Evolutionary conservation across 1,140 invertebrate genomes (phyloP), one percentile per base, ranked within the genome.

Genomic region (Rhagoletis pomonella): DNA sequence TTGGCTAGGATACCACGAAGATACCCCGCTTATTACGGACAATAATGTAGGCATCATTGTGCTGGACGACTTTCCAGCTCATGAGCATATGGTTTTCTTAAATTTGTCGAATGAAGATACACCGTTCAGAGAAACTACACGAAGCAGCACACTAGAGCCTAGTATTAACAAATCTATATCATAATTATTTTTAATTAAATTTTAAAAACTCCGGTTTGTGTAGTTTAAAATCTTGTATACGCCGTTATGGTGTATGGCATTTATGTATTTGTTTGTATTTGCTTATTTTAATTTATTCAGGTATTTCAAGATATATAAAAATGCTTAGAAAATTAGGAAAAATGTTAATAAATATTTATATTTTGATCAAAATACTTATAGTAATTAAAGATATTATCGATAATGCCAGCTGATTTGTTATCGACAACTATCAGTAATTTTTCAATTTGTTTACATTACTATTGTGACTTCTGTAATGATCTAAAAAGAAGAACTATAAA

Each of bases 1-100:
- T 93, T 99, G 98, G 98, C 98, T 98, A 94, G 98, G 98, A 39
- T 98, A 96, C 93, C 93, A 98, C 17, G 97, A 98, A 88, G 95
- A 95, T 62, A 93, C 97, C 29, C 91, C 94, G 39, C 89, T 94
- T 89, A 88, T 94, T 14, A 93, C 91, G 17, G 95, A 96, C 85
- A 96, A 96, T 90, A 95, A 95, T 86, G 89, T 91, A 77, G 90
- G 90, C 29, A 96, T 97, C 86, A 95, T 96, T 14, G 94, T 97
- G 7, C 93, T 95, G 86, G 94, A 96, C 88, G 93, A 95, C 91
- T 94, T 96, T 89, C 96, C 96, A 81, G 50, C 73, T 5, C 9
- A 17, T 19, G 73, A 55, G 10, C 3, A 55, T 81, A 81, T 81
- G 73, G 19, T 58, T 17, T 81, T 81, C 19, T 47, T 81, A 2